Evolutionary conservation across 1,140 invertebrate genomes (phyloP), one percentile per base, ranked within the genome.

Genomic region (Pseudoatta argentina): DNA sequence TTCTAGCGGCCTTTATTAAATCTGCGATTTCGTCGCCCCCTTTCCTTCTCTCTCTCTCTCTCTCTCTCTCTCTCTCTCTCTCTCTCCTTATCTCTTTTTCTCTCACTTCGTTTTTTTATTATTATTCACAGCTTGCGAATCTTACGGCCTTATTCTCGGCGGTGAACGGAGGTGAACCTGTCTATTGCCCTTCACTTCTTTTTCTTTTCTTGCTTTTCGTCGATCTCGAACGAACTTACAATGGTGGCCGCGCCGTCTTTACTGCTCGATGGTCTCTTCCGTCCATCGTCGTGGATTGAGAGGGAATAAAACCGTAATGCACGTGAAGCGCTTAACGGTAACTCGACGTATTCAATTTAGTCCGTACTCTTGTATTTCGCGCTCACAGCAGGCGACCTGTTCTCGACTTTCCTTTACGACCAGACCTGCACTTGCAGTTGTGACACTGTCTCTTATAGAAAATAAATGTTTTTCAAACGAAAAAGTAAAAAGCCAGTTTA

Each of bases 1-100:
- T 88, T 92, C 88, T 86, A 91, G 88, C 64, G 86, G 90, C 91
- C 92, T 93, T 94, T 93, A 94, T 94, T 94, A 94, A 94, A 94
- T 93, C 90, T 92, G 89, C 87, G 91, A 92, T 93, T 92, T 87
- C 86, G 87, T 83, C 87, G 67, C 88, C 85, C 89, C 89, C 63
- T 16, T 18, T 18, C 12, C 7, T 0, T n/a, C 3, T 34, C 89
- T 73, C n/a, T 21, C 44, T 55, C 63, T 16, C n/a, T 48, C 7
- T 8, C 18, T 2, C 27, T 2, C 1, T 2, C 27, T 27, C 27
- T 27, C 27, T 27, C 27, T 27, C 0, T n/a, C 3, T 34, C 89
- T 73, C n/a, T 21, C 30, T 34, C 63, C 30, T 4, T 53, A 16
- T 16, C n/a, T 48, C 21, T 55, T 51, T 51, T 1, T 14, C 16